phyloP scores from a whole-genome alignment of 2,888 invertebrate genomes.

The Caenorhabditis sulstoni region DNA sequence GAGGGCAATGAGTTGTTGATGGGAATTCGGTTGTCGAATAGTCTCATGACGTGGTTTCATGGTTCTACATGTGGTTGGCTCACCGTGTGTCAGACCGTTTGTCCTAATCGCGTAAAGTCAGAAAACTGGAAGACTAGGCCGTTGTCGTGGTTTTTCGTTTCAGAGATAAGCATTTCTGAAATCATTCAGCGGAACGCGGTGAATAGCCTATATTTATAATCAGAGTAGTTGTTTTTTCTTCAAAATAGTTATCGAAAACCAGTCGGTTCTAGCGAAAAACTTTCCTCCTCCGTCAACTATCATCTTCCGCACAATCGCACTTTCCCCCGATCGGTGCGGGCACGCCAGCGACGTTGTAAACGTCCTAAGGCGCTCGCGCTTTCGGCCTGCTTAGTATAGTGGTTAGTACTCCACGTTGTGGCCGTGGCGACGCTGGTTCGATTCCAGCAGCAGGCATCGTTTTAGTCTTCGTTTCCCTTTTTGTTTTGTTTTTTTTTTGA shows the following conservation, averaged over 20 bases:
- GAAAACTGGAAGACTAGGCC: too few species aligned
- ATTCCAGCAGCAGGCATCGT: constrained; percentile 69
- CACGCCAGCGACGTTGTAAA: neutral
- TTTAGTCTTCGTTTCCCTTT: constrained; percentile 41
- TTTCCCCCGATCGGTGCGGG: neutral
- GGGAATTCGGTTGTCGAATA: too few species aligned
- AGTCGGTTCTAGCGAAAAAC: neutral
- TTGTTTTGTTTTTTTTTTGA: neutral
- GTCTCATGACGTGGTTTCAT: too few species aligned
- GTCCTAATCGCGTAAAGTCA: too few species aligned
- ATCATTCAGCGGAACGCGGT: too few species aligned
- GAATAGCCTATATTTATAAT: too few species aligned
- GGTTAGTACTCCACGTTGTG: constrained; percentile 79
- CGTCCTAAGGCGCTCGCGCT: neutral
- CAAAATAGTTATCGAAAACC: neutral
- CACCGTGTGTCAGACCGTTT: too few species aligned
- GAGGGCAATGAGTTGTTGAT: too few species aligned
- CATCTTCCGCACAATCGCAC: neutral
- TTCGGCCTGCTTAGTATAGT: constrained; percentile 74
- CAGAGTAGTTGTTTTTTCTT: too few species aligned
- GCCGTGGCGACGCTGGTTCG: constrained; percentile 77
- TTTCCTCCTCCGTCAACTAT: neutral
- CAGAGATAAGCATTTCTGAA: too few species aligned
- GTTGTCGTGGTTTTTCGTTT: too few species aligned
- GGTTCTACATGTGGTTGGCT: too few species aligned